Evolutionary conservation across 2,797 vertebrate genomes (phyloP), one percentile per base, ranked within the genome.

Genomic region (Sebastiscus tertius): DNA sequence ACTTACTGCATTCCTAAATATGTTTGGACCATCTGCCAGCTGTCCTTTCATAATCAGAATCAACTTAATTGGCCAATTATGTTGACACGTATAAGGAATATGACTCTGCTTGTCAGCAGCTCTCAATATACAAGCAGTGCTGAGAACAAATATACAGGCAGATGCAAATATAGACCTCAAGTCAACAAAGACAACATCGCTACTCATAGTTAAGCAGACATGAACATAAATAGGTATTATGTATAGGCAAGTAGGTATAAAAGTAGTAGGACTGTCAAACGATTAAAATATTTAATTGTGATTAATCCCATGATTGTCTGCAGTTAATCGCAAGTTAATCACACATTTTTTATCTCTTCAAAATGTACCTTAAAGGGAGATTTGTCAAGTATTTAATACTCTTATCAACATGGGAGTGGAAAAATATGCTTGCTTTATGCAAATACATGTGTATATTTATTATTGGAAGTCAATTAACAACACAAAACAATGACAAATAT

Each of bases 21-120:
- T 24, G 33, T 39, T 64, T 39, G n/a, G 22, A 26, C n/a, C 22
- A 22, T 61, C 70, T 67, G 55, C 61, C 76, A 72, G 20, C 69
- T 66, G 55, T 34, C 62, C 62, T 24, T 59, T 70, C 66, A 31
- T 4, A 33, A 31, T 26, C 69, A 60, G 14, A 60, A 34, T 79
- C 39, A 4, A 29, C 36, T 27, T 72, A 73, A 67, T 54, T 60
- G 69, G 62, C 29, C 54, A 18, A 58, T 39, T 58, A 33, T 64
- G 34, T 65, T 71, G 60, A 78, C 34, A 20, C 3, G 8, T 14
- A 64, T 26, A 11, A 36, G 22, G 36, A 4, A 26, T 63, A 42
- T 6, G 31, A 63, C 20, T 26, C 10, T 3, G 9, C 36, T 33
- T n/a, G 69, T 79, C 36, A 60, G 29, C n/a, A 16, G 49, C 60